Conservation (phyloP, 1,140 invertebrate genomes). For the Schlechtendalia chinensis region DNA sequence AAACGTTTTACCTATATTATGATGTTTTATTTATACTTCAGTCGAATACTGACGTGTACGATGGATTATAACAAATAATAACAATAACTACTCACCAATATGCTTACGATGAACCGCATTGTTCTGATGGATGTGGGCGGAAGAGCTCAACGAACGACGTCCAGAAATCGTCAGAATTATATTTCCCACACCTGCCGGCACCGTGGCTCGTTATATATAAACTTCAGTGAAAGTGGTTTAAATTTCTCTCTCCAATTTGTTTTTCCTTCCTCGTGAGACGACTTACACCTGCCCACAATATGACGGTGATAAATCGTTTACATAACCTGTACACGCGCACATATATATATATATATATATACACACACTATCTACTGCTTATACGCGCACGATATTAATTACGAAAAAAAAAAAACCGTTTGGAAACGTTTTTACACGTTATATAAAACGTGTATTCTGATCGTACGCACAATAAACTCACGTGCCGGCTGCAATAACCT, state of each 20-base stretch:
- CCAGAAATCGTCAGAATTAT: background rate
- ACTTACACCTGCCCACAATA: background rate
- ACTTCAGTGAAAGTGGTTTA: constrained; percentile 22
- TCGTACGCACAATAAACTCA: no score
- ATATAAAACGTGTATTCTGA: no score
- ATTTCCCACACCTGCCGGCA: background rate
- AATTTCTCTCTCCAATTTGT: constrained; percentile 19
- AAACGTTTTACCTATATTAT: no score
- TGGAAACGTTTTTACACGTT: background rate
- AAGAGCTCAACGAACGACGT: background rate
- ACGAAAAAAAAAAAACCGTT: background rate
- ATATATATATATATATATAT: no score
- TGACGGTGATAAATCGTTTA: constrained; percentile 16
- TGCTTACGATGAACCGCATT: background rate
- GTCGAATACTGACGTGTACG: no score
- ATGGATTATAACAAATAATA: background rate
- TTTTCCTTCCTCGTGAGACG: background rate
- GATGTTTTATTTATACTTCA: no score
- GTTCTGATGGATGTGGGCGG: background rate
- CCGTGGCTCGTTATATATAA: background rate
- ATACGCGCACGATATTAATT: background rate
- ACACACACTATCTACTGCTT: no score
- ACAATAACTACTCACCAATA: background rate
- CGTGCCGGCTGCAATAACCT: no score
- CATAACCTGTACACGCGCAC: background rate